Percentiles rank a stretch among this genome's conserved stretches.
These are phyloP conservation scores for Lepidocyrtinus sp. DNA, from an alignment of 2,888 invertebrate genomes.

Conservation along the genomic window DNA sequence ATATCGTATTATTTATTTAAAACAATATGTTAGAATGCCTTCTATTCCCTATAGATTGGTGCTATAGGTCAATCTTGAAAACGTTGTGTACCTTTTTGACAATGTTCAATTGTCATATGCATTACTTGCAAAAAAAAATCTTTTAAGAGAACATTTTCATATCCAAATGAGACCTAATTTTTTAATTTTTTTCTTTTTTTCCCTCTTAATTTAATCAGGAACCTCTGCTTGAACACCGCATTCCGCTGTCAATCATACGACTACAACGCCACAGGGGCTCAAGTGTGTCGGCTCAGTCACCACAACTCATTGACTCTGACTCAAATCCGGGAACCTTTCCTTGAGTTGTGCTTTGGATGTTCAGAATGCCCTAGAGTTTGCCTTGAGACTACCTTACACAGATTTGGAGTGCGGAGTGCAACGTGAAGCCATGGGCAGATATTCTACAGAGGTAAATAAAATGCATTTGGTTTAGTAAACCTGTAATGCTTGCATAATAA, in stretches of 20 bases:
- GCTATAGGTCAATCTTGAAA: neutral
- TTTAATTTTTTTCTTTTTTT: neutral
- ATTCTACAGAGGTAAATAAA: constrained; percentile 84
- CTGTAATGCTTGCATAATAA: neutral
- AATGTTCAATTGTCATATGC: no score
- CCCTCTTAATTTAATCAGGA: constrained; percentile 73
- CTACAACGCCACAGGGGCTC: constrained; percentile 93
- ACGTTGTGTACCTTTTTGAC: no score
- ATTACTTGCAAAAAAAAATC: no score
- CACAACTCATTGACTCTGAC: constrained; percentile 90
- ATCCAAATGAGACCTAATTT: neutral
- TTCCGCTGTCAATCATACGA: constrained; percentile 95
- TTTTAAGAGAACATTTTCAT: neutral
- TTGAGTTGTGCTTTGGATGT: constrained; percentile 93
- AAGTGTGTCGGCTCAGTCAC: constrained; percentile 93
- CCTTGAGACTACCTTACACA: constrained; percentile 92
- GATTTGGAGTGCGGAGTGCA: constrained; percentile 94
- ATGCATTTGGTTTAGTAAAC: neutral
- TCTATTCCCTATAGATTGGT: neutral
- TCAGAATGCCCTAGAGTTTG: constrained; percentile 89
- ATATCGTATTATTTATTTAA: neutral
- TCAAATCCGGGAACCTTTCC: constrained; percentile 91
- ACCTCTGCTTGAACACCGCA: constrained; percentile 89
- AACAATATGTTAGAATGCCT: neutral
- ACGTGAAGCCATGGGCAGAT: constrained; percentile 88